A percentile compares a stretch with the other conserved stretches of the same genome.
Evolutionary conservation across 2,888 invertebrate genomes (phyloP).

Genomic region (Lasius platythorax): DNA sequence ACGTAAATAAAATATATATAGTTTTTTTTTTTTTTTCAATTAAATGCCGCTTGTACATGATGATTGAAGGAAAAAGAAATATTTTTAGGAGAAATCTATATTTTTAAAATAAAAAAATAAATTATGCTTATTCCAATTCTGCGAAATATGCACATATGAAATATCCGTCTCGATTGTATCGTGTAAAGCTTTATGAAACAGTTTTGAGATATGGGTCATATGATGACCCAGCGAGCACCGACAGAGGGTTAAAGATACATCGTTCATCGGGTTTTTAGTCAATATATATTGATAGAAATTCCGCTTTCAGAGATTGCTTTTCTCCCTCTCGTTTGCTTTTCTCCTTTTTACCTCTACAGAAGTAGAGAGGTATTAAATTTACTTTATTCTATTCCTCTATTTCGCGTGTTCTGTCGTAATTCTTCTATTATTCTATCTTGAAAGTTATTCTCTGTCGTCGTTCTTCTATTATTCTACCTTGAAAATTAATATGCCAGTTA

Average conservation of each 20-base stretch:
- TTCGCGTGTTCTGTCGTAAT: not conserved
- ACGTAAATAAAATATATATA: no score
- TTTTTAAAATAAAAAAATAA: not conserved
- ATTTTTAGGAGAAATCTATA: not conserved
- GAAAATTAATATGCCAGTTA: not conserved
- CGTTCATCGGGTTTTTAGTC: not conserved
- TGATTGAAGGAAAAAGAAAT: not conserved
- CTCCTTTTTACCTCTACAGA: not conserved
- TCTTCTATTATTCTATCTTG: not conserved
- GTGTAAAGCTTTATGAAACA: not conserved
- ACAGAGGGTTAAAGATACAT: not conserved
- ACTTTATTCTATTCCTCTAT: not conserved
- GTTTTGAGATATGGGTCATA: not conserved
- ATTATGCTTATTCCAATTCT: not conserved
- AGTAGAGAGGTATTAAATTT: not conserved
- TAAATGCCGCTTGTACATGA: not conserved
- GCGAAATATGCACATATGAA: not conserved
- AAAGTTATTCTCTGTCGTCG: not conserved
- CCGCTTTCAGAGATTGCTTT: not conserved
- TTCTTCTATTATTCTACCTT: not conserved
- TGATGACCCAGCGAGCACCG: not conserved
- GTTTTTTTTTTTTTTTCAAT: not conserved
- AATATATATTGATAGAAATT: not conserved
- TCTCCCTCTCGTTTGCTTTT: not conserved
- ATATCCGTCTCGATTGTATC: not conserved